Evolutionary conservation across 2,113 vertebrate species (phyloP).

Genomic region (Jacana jacana): DNA sequence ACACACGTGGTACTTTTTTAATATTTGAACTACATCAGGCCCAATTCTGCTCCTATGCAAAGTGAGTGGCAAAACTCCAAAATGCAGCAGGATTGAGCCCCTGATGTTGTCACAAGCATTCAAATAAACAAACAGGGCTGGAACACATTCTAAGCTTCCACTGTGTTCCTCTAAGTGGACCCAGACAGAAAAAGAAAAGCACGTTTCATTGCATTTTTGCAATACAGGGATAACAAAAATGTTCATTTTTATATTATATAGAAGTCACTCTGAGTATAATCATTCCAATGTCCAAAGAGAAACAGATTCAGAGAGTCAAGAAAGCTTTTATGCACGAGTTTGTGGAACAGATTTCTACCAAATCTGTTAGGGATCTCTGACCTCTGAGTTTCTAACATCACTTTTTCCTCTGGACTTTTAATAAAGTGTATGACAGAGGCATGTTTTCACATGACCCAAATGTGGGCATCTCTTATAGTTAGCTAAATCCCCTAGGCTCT

Average conservation of each 20-base stretch:
- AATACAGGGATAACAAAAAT: neutral
- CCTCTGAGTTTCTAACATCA: neutral
- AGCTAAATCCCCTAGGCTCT: neutral
- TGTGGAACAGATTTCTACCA: neutral
- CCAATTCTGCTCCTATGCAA: neutral
- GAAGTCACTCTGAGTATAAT: neutral
- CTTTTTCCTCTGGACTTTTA: neutral
- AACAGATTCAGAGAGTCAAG: neutral
- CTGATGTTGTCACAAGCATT: conserved; percentile 59
- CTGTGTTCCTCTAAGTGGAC: conserved; percentile 32
- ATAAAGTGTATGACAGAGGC: neutral
- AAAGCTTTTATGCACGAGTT: neutral
- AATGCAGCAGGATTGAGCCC: conserved; percentile 41
- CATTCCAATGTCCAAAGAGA: neutral
- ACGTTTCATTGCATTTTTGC: conserved; percentile 14
- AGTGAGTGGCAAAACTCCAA: conserved; percentile 45
- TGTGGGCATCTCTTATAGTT: neutral
- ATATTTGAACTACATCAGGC: conserved; percentile 47
- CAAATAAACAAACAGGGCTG: conserved; percentile 60
- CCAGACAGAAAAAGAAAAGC: conserved; percentile 23
- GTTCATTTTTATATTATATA: neutral
- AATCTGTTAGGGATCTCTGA: neutral
- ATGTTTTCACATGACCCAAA: neutral
- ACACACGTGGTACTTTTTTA: conserved; percentile 12
- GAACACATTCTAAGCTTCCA: conserved; percentile 60